Evolutionary conservation across 2,797 vertebrate genomes (phyloP), one percentile per base, ranked within the genome.

Genomic region (Urophycis tenuis): DNA sequence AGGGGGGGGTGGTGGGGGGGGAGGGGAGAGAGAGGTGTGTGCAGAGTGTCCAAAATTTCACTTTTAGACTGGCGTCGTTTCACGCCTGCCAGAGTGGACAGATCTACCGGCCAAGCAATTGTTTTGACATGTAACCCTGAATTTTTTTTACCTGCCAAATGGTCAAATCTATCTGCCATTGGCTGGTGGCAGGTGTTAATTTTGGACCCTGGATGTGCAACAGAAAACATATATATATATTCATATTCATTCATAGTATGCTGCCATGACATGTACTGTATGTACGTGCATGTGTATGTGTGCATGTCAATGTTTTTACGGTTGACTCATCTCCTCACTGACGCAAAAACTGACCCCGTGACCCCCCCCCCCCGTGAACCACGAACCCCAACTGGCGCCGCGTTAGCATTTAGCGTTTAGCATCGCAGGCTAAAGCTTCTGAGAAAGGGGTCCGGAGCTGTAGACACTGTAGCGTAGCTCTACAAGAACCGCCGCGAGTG

Each of bases 91-190:
- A 67, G 60, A 67, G 60, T 29, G 60, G 60, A 60, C 7, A 29
- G n/a, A 11, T 67, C 9, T 12, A 29, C n/a, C 60, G 25, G 60
- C 60, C 60, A 29, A 12, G 60, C 60, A 67, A 67, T 25, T 67
- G 60, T 60, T 60, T 60, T n/a, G 53, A 60, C 53, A 25, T 60
- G 53, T n/a, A 67, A 67, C 60, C 60, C 60, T 67, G 60, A 67
- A 67, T 67, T 67, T 67, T 67, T 19, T 67, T 67, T 67, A 67
- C 60, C 60, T 67, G 60, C 60, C 60, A 67, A 67, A 67, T 67
- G 60, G n/a, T 67, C 60, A 67, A 67, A 67, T 67, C 60, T 67
- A 67, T 67, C 60, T 67, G 60, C 60, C 60, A 67, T 67, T 67
- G 60, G 60, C 60, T 67, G 60, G 60, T 67, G 60, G 60, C 60